These are phyloP conservation scores for Bilobella aurantiaca DNA, from an alignment of 1,140 invertebrate species.

Conservation along the genomic window DNA sequence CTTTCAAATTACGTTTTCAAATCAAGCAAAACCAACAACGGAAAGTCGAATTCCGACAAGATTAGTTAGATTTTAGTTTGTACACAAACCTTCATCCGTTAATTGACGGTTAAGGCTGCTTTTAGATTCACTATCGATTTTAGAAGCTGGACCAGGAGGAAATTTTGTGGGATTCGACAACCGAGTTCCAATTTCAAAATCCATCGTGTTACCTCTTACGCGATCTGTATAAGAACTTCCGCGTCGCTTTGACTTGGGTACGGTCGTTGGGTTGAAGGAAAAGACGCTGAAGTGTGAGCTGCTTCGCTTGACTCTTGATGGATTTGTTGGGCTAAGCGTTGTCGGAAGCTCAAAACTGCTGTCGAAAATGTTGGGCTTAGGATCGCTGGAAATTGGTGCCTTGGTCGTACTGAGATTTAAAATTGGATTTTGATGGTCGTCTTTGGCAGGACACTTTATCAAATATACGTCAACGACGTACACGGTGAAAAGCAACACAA, in stretches of 20 bases:
- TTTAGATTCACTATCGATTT: not conserved
- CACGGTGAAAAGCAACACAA: constrained; percentile 56
- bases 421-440: not conserved
- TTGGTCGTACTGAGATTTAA: not conserved
- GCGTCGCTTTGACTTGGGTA: not conserved
- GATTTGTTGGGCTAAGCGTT: not conserved
- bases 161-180: not conserved
- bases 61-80: no score
- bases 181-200: not conserved
- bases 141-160: not conserved
- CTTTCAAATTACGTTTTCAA: no score
- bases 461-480: constrained; percentile 51
- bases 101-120: not conserved
- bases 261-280: not conserved
- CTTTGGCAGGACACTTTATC: constrained; percentile 19
- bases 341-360: not conserved
- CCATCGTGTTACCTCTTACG: not conserved
- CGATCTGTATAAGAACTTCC: not conserved
- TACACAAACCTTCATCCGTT: not conserved
- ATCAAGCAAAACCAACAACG: no score
- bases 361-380: not conserved
- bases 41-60: no score
- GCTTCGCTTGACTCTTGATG: not conserved
- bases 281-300: not conserved
- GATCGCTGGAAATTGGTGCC: not conserved